These are phyloP conservation scores for Nansenia antarctica DNA, from an alignment of 2,113 vertebrate genomes.

Conservation along the genomic window DNA sequence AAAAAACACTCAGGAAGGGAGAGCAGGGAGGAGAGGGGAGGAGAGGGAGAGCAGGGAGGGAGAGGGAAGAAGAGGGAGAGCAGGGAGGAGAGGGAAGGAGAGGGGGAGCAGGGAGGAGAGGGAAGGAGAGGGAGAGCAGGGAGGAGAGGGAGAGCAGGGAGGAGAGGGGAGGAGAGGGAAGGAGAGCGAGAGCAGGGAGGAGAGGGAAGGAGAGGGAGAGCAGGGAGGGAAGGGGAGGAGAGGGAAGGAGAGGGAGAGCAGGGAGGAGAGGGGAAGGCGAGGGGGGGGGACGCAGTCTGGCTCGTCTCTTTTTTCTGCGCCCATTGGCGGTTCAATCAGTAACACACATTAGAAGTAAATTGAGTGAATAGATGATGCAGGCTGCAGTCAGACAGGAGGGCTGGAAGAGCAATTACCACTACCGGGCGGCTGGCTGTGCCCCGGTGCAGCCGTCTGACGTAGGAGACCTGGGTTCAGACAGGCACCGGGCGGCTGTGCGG, in stretches of 20 bases:
- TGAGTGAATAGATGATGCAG: slow-evolving; percentile 63
- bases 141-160: slow-evolving; percentile 20
- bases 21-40: too few species aligned
- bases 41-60: slow-evolving; percentile 6
- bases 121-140: slow-evolving; percentile 30
- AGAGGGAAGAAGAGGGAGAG: slow-evolving; percentile 21
- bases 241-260: slow-evolving; percentile 31
- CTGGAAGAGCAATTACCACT: slow-evolving; percentile 51
- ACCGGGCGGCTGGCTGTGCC: too few species aligned
- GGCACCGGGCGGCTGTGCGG: too few species aligned
- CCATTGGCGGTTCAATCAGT: slow-evolving; percentile 61
- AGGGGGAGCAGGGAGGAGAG: slow-evolving; percentile 1
- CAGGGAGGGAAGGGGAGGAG: slow-evolving; percentile 8
- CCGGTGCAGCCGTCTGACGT: slow-evolving; percentile 49
- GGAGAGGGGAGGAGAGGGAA: slow-evolving; percentile 17
- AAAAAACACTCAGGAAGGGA: too few species aligned
- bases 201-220: slow-evolving; percentile 31
- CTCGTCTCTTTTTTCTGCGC: slow-evolving; percentile 48
- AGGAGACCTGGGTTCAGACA: slow-evolving; percentile 13
- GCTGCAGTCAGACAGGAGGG: slow-evolving; percentile 44
- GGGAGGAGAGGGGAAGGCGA: slow-evolving; percentile 8
- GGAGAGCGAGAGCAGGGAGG: too few species aligned
- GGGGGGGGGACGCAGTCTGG: slow-evolving; percentile 36
- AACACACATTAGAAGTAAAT: slow-evolving; percentile 63
- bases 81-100: too few species aligned